phyloP scores from a whole-genome alignment of 2,797 vertebrate species.

The Rhabdophis nuchalis region DNA sequence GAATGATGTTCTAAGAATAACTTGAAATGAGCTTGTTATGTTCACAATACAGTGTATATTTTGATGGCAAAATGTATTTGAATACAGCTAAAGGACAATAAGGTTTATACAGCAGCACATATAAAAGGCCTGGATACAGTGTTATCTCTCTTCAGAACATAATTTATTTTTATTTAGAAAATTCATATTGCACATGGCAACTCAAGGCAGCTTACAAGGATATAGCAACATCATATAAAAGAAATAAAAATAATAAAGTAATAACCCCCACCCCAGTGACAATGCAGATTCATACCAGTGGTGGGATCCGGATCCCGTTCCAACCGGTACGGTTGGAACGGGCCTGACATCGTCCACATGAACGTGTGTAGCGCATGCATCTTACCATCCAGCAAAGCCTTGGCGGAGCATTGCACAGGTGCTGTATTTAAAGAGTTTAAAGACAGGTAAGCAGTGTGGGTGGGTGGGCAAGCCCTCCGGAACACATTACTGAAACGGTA shows the following conservation, averaged over 20 bases:
- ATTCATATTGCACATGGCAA: background rate
- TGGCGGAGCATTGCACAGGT: too few species aligned
- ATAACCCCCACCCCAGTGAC: background rate
- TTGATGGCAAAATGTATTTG: background rate
- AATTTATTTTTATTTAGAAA: background rate
- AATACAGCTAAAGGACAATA: background rate
- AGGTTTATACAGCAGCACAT: background rate
- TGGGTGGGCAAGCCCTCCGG: too few species aligned
- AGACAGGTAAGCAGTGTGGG: too few species aligned
- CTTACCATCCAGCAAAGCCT: too few species aligned
- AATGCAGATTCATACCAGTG: too few species aligned
- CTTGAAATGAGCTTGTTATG: background rate
- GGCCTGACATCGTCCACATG: too few species aligned
- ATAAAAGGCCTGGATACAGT: background rate
- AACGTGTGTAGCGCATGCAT: too few species aligned
- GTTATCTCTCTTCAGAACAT: background rate
- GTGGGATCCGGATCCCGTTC: too few species aligned
- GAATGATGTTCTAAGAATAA: background rate
- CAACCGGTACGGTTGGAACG: too few species aligned
- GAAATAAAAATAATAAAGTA: background rate
- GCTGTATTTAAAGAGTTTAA: too few species aligned
- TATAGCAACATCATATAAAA: background rate
- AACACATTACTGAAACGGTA: too few species aligned
- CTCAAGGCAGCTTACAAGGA: too few species aligned
- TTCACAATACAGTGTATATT: conserved; percentile 1